Conservation (phyloP, 2,797 vertebrate species). For the Huso huso region DNA sequence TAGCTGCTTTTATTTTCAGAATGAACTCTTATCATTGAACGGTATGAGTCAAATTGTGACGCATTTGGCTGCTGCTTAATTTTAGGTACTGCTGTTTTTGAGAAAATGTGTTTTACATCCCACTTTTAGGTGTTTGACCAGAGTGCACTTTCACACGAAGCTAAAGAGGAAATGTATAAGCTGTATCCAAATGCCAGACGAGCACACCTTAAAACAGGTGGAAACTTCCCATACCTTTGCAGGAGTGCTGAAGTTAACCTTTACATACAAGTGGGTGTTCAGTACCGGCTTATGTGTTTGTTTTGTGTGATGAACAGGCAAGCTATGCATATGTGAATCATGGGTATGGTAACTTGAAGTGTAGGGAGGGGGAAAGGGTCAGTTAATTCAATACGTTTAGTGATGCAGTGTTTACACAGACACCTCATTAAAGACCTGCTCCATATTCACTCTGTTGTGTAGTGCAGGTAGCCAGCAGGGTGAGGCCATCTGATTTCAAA, state of each 20-base stretch:
- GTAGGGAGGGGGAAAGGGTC: no score
- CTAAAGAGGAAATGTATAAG: slow-evolving; percentile 98
- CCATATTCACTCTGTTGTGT: no score
- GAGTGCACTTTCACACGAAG: slow-evolving; percentile 88
- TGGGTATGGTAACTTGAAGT: no score
- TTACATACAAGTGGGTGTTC: slow-evolving; percentile 78
- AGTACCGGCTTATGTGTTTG: no score
- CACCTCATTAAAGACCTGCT: no score
- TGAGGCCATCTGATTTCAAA: no score
- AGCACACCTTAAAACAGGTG: slow-evolving; percentile 94
- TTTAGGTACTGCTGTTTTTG: not conserved
- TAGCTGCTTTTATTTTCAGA: not conserved
- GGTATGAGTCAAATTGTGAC: not conserved
- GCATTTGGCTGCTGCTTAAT: not conserved
- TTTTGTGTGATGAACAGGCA: no score
- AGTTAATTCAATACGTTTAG: no score
- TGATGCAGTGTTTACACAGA: no score
- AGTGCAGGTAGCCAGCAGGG: no score
- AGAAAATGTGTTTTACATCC: not conserved
- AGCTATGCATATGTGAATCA: no score
- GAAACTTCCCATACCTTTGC: slow-evolving; percentile 94
- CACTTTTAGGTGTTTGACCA: slow-evolving; percentile 86
- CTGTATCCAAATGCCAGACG: slow-evolving; percentile 87
- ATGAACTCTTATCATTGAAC: not conserved
- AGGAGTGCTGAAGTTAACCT: slow-evolving; percentile 95